Evolutionary conservation across 2,888 invertebrate genomes (phyloP), one percentile per base, ranked within the genome.

Genomic region (Rotaria socialis): DNA sequence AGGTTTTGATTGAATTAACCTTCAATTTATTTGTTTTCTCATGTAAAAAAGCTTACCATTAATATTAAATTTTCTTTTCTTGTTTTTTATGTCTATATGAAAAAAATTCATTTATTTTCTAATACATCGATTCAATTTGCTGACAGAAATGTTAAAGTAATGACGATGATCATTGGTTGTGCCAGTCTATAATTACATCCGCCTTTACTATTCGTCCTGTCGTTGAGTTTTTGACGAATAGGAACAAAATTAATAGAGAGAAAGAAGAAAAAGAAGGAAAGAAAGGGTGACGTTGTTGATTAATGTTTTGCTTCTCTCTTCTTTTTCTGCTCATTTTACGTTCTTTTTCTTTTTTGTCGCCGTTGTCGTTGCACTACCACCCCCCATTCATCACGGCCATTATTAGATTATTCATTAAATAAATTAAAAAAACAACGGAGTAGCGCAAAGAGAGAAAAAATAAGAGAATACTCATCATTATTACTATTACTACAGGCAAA

Each of bases 261-360:
- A 67, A 67, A 67, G 67, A 67, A 35, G 35, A 67, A 67, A 35
- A 35, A 67, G 11, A 67, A 35, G 35, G 11, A 67, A 35, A 67
- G 67, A 67, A 67, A 67, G 67, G 67, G 67, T 67, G 67, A 67
- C 67, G 67, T 67, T 67, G 67, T 67, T 67, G 67, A 67, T 67
- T 67, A 67, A 67, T 67, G 67, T 67, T 67, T 67, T 67, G 67
- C 67, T 35, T 67, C 67, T 67, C 67, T 27, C 27, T 27, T 60
- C 67, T 67, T 67, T 67, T 67, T 67, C 67, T 67, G 67, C 67
- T 67, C 67, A 67, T 67, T 67, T 67, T 41, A 35, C 35, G 35
- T 67, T 41, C 67, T 67, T 67, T 67, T 67, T 60, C 16, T 27
- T 60, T 67, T 60, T 4, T 35, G 67, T 67, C 56, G 56, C 19